Evolutionary conservation across 2,797 vertebrate species (phyloP).

Genomic region (Cygnus olor): DNA sequence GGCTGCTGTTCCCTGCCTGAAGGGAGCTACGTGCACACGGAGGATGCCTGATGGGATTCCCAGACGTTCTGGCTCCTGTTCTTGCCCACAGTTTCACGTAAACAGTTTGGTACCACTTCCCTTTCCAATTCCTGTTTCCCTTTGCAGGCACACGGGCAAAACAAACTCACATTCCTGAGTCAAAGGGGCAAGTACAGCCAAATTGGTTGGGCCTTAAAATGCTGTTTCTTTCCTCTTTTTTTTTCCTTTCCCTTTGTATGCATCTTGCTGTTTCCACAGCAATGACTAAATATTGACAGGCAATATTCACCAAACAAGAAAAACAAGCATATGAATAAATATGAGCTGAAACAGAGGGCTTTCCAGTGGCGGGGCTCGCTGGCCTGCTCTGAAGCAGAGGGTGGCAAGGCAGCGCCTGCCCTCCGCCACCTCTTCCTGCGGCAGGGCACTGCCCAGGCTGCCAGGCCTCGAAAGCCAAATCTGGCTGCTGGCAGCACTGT

Average conservation of each 20-base stretch:
- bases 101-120: slow-evolving; percentile 47
- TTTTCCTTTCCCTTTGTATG: neutral
- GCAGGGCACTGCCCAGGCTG: neutral
- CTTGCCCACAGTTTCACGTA: slow-evolving; percentile 18
- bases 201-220: slow-evolving; percentile 12
- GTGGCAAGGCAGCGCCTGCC: neutral
- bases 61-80: slow-evolving; percentile 20
- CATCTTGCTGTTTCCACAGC: slow-evolving; percentile 39
- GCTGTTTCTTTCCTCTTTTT: slow-evolving; percentile 9
- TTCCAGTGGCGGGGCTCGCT: neutral
- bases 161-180: neutral
- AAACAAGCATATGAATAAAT: slow-evolving; percentile 38
- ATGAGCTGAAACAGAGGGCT: neutral
- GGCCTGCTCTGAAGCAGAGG: neutral
- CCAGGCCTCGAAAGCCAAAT: neutral
- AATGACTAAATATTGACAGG: slow-evolving; percentile 60
- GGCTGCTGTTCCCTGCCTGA: too few relatives aligned
- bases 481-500: neutral
- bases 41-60: slow-evolving; percentile 29
- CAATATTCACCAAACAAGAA: slow-evolving; percentile 42
- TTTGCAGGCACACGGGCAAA: neutral
- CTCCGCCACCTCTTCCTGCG: neutral
- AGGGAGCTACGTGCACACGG: neutral
- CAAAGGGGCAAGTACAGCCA: neutral
- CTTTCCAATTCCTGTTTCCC: slow-evolving; percentile 56